These are phyloP conservation scores for Cerceris ruficornis DNA, from an alignment of 2,888 invertebrate genomes.

Conservation along the genomic window DNA sequence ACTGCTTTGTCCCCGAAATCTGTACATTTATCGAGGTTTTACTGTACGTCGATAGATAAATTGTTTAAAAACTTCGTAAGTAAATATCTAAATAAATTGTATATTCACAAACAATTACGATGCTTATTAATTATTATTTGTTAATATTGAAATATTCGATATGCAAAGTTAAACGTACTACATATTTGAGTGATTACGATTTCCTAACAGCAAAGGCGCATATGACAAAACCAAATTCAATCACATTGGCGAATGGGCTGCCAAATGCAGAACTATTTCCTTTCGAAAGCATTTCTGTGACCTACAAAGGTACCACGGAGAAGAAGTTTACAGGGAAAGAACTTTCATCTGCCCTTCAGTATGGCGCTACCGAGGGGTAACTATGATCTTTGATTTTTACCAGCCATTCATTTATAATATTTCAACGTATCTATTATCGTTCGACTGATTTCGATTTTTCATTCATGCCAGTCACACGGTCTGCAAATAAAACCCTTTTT, in stretches of 20 bases:
- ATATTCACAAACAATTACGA: no score
- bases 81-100: no score
- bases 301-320: conserved; percentile 83
- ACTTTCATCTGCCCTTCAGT: conserved; percentile 87
- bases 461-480: not conserved
- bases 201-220: conserved; percentile 80
- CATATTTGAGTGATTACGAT: no score
- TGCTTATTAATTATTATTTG: no score
- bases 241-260: conserved; percentile 87
- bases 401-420: no score
- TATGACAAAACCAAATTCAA: conserved; percentile 80
- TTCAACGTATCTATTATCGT: no score
- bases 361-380: conserved; percentile 89
- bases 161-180: not conserved
- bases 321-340: conserved; percentile 84
- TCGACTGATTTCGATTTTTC: no score
- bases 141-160: not conserved
- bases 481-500: not conserved
- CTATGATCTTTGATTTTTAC: conserved; percentile 11
- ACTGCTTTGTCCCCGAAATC: no score
- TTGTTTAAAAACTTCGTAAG: no score
- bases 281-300: conserved; percentile 84
- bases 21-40: no score
- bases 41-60: no score
- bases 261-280: conserved; percentile 88